Conservation (phyloP, 2,113 vertebrate genomes). For the Zosterops pallidus region DNA sequence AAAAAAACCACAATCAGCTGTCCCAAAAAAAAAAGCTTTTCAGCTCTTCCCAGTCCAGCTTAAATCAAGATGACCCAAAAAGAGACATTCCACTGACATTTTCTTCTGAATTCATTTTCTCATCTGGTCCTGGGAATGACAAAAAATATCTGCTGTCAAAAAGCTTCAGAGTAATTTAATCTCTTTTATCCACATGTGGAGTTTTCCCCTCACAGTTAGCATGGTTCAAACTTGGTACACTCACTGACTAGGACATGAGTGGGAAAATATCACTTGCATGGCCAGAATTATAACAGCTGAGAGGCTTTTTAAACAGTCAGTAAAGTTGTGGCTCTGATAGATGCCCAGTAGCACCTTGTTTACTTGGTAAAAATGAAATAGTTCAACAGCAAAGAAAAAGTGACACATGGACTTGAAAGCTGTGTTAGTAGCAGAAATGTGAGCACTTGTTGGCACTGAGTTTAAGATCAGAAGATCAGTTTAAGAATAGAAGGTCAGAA, state of each 20-base stretch:
- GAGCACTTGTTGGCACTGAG: neutral
- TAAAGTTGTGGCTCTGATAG: neutral
- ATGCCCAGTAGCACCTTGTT: neutral
- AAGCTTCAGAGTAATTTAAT: neutral
- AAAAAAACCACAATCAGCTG: neutral
- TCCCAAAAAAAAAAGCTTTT: neutral
- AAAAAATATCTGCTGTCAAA: neutral
- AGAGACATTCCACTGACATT: neutral
- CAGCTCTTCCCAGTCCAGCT: neutral
- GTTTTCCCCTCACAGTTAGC: fast-evolving
- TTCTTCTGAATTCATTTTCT: neutral
- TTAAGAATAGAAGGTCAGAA: neutral
- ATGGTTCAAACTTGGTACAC: neutral
- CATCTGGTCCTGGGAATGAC: neutral
- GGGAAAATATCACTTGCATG: neutral
- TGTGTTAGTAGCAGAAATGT: neutral
- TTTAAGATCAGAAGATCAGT: neutral
- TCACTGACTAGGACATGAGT: neutral
- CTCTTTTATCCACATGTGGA: neutral
- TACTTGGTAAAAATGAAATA: neutral
- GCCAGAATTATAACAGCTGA: neutral
- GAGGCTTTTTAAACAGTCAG: neutral
- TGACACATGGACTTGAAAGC: neutral
- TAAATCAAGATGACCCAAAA: neutral
- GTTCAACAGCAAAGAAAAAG: neutral